Evolutionary conservation across 2,888 invertebrate genomes (phyloP).

Genomic region (Sinotaia quadrata): DNA sequence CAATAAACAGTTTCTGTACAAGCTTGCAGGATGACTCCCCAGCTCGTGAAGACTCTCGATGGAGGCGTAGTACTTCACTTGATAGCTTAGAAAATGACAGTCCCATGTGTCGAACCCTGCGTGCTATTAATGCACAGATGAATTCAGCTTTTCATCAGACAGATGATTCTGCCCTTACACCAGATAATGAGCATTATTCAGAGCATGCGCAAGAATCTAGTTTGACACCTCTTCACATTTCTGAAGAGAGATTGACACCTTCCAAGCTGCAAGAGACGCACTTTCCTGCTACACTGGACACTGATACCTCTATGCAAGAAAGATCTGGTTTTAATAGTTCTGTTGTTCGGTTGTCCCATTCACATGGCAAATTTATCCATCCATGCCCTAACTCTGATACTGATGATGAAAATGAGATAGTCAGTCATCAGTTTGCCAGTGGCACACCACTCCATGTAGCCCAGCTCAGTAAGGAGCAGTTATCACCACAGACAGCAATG

Average conservation of each 20-base stretch:
- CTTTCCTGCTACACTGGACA: conserved; percentile 4
- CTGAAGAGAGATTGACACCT: conserved; percentile 26
- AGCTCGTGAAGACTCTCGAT: conserved; percentile 34
- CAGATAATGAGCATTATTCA: conserved; percentile 28
- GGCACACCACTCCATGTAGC: neutral
- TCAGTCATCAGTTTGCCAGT: no score
- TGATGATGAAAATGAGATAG: no score
- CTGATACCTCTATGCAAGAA: neutral
- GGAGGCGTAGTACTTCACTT: conserved; percentile 58
- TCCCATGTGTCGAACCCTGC: conserved; percentile 53
- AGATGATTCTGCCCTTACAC: conserved; percentile 37
- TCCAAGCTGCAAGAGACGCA: conserved; percentile 11
- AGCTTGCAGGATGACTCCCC: conserved; percentile 24
- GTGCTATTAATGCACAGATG: conserved; percentile 63
- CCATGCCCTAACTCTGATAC: no score
- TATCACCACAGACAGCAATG: neutral
- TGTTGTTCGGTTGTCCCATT: no score
- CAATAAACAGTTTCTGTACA: conserved; percentile 56
- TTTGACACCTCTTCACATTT: conserved; percentile 29
- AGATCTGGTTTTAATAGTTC: no score
- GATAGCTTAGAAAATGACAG: conserved; percentile 58
- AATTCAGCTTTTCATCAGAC: conserved; percentile 60
- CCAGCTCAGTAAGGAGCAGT: neutral
- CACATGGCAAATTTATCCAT: no score
- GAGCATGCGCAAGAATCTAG: conserved; percentile 16